Evolutionary conservation across 2,888 invertebrate species (phyloP), one percentile per base, ranked within the genome.

Genomic region (Lissocephala sabroskyi): DNA sequence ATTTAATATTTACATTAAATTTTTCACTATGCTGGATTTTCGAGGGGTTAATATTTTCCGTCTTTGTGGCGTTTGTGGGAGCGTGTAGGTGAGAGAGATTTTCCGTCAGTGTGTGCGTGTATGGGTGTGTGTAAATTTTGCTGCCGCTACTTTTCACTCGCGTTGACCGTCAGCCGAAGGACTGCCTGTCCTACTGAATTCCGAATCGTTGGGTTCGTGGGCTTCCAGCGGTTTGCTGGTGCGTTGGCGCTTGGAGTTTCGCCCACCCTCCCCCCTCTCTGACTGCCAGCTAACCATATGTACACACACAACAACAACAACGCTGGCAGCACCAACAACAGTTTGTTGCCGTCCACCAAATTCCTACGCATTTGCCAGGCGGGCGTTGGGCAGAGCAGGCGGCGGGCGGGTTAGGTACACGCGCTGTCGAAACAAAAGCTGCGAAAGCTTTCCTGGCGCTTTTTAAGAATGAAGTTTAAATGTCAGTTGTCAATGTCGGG

Each of bases 111-210:
- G 13, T 35, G 35, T 35, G 35, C 35, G n/a, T n/a, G 23, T 23
- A 5, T 23, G 3, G 23, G 23, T 23, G 41, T 55, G 54, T 49
- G n/a, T n/a, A n/a, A n/a, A n/a, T 51, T 48, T 55, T 57, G 37
- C 19, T 37, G 35, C 5, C 19, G 10, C n/a, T 6, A 1, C 19
- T n/a, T 37, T 37, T 68, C 62, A 64, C 64, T 75, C 74, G 78
- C 82, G 80, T 67, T 80, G 81, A 73, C 71, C 81, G 82, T 81
- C 81, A 80, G 80, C 79, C 82, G 82, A 83, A 82, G 81, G 82
- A 83, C 83, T 83, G 82, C 62, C 59, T 78, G 82, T 79, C 82
- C 82, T 80, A 82, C 82, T 82, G 82, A 82, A 77, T 60, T 55
- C 56, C n/a, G n/a, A n/a, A n/a, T 44, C 55, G 52, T 59, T 56